Percentiles rank a stretch among this genome's conserved stretches.
These are phyloP conservation scores for Maniola hyperantus DNA, from an alignment of 2,888 invertebrate species.

Conservation along the genomic window DNA sequence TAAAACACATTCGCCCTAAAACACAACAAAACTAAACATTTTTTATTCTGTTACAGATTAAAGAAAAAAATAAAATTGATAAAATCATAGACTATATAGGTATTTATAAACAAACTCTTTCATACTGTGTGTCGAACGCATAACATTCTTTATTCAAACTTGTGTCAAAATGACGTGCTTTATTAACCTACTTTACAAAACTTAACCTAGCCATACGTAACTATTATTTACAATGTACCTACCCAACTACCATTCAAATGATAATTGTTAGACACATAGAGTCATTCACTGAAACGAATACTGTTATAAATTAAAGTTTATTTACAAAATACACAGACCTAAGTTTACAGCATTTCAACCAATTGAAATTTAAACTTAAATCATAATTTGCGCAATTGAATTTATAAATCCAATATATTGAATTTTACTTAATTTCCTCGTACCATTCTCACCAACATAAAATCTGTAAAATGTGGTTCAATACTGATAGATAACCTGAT, in stretches of 20 bases:
- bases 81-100: conserved; percentile 26
- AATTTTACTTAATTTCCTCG: background rate
- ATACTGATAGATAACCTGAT: background rate
- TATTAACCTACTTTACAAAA: conserved; percentile 25
- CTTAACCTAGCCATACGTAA: conserved; percentile 20
- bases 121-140: conserved; percentile 29
- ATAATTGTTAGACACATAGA: conserved; percentile 48
- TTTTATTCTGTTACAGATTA: conserved; percentile 2
- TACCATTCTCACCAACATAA: background rate
- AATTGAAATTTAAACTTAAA: conserved; percentile 56
- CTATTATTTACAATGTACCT: conserved; percentile 43
- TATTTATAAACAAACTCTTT: conserved; percentile 21
- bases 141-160: conserved; percentile 22
- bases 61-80: conserved; percentile 21
- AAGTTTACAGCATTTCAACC: conserved; percentile 53
- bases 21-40: conserved; percentile 18
- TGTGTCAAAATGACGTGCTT: conserved; percentile 19
- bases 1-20: background rate
- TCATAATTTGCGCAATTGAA: conserved; percentile 33
- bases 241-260: conserved; percentile 16
- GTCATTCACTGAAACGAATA: conserved; percentile 54
- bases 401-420: conserved; percentile 1
- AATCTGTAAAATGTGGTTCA: background rate
- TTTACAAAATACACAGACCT: conserved; percentile 61
- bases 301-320: conserved; percentile 70